Conservation (phyloP, 2,888 invertebrate species). For the Galeruca laticollis region DNA sequence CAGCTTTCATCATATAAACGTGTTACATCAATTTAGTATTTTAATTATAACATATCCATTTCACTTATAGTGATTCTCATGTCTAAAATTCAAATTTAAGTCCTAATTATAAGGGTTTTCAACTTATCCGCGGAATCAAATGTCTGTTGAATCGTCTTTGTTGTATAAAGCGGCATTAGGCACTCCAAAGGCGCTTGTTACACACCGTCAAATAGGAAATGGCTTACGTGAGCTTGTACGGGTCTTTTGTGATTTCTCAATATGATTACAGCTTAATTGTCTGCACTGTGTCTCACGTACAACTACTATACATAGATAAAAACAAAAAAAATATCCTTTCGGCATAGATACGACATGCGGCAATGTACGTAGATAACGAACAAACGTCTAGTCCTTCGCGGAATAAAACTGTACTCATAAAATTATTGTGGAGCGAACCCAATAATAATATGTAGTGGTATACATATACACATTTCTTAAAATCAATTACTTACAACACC, state of each 20-base stretch:
- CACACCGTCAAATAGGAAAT: constrained; percentile 33
- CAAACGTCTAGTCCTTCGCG: background rate
- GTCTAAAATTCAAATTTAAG: no score
- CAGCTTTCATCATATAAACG: no score
- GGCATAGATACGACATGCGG: constrained; percentile 11
- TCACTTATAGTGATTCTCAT: no score
- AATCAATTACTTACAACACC: no score
- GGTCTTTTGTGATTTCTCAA: constrained; percentile 32
- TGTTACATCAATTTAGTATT: no score
- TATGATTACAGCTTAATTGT: constrained; percentile 34
- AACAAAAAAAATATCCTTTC: constrained; percentile 12
- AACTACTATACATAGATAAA: constrained; percentile 22
- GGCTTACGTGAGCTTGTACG: constrained; percentile 33
- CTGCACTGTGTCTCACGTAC: constrained; percentile 33
- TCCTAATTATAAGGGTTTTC: no score
- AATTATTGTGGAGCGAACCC: no score
- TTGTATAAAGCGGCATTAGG: constrained; percentile 17
- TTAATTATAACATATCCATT: no score
- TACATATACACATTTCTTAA: no score
- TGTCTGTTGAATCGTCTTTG: constrained; percentile 8
- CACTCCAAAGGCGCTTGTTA: constrained; percentile 33
- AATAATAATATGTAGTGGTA: no score
- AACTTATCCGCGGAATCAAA: background rate
- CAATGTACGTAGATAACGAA: background rate
- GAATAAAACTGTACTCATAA: background rate